Evolutionary conservation across 2,113 vertebrate genomes (phyloP), one percentile per base, ranked within the genome.

Genomic region (Mesitornis unicolor): DNA sequence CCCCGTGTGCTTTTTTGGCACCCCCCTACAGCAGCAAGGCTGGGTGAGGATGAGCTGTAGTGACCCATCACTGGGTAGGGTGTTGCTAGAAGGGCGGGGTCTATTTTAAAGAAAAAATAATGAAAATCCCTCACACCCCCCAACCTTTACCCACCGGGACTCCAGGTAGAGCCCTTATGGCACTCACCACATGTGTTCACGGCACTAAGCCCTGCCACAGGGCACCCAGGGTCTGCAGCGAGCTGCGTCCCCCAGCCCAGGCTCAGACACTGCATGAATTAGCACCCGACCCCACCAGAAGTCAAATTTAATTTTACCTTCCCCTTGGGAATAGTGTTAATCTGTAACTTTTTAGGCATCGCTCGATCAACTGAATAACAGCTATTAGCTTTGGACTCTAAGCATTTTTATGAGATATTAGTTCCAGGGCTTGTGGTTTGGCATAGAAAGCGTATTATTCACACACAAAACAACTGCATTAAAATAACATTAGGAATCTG

Each of bases 341-440:
- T 90, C 91, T 65, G 87, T 94, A 97, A 97, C 90, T 61, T 93
- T 96, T 95, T 73, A 97, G 84, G 63, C 73, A 95, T 96, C 93
- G 51, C 92, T 93, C 36, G 51, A 93, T 97, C 84, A 97, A 95
- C 94, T 93, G 95, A 98, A 95, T 96, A 97, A 92, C 90, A 97
- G 85, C 94, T 97, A 97, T 98, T 98, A 98, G 96, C 95, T 97
- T 98, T 97, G 97, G 97, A 97, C 97, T 95, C 65, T 35, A 95
- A 97, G 97, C 97, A 97, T 97, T 98, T 98, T 98, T 98, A 98
- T 98, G 97, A 98, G 97, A 92, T 97, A 96, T 95, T 97, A 96
- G 97, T 98, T 98, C 97, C 98, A 98, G 94, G 97, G 89, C 91
- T 97, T 98, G 98, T 98, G 98, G 98, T 98, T 98, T 98, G 98